Conservation (phyloP, 2,113 vertebrate genomes). For the Chaetops frenatus region DNA sequence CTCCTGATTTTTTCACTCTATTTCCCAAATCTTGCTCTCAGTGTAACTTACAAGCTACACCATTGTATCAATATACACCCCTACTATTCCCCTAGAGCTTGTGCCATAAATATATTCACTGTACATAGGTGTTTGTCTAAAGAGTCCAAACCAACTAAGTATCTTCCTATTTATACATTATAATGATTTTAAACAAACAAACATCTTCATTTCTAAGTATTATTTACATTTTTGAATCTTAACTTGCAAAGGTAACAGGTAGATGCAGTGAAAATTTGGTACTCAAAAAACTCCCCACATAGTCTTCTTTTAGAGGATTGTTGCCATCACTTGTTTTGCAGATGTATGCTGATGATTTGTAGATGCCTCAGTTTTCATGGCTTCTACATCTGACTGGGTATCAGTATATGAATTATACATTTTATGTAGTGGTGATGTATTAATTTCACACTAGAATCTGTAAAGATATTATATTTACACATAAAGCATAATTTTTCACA, state of each 20-base stretch:
- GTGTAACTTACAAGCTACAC: neutral
- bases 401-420: constrained; percentile 27
- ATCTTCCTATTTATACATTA: neutral
- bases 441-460: constrained; percentile 44
- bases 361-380: neutral
- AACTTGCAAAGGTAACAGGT: neutral
- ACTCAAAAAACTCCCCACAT: accelerated
- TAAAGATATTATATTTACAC: constrained; percentile 16
- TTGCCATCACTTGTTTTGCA: neutral
- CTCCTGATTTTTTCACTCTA: neutral
- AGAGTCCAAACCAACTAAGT: neutral
- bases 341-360: neutral
- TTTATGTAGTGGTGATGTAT: neutral
- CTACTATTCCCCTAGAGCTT: neutral
- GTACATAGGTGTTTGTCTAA: neutral
- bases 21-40: neutral
- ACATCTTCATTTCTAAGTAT: neutral
- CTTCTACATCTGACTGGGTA: neutral
- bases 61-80: neutral
- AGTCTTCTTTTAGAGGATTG: neutral
- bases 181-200: neutral
- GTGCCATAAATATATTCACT: neutral
- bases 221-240: neutral
- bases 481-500: constrained; percentile 12
- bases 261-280: neutral